phyloP scores from a whole-genome alignment of 1,140 invertebrate species.

The Drosophila mayri region DNA sequence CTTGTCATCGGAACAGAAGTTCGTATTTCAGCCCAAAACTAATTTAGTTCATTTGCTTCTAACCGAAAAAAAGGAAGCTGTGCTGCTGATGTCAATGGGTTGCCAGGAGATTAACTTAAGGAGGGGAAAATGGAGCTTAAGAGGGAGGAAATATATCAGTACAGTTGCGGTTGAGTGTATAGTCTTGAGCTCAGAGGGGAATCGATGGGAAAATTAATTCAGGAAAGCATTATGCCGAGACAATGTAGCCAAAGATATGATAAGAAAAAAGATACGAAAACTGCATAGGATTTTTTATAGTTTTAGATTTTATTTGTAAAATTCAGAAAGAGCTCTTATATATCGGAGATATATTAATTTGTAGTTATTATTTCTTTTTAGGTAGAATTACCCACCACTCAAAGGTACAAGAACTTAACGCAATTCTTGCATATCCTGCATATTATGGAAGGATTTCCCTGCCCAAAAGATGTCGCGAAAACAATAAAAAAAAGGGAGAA shows the following conservation, averaged over 20 bases:
- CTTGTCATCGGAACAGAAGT: slow-evolving; percentile 30
- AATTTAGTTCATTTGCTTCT: slow-evolving; percentile 55
- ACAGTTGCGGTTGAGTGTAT: background rate
- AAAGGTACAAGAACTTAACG: too few species aligned
- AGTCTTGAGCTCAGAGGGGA: background rate
- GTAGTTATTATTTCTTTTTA: too few species aligned
- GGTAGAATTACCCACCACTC: too few species aligned
- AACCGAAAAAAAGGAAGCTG: slow-evolving; percentile 10
- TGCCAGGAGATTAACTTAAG: slow-evolving; percentile 7
- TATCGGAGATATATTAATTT: too few species aligned
- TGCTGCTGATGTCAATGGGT: slow-evolving; percentile 40
- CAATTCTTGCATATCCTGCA: too few species aligned
- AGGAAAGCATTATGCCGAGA: background rate
- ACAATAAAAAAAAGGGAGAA: too few species aligned
- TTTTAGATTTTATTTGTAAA: too few species aligned
- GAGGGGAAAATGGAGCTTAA: too few species aligned
- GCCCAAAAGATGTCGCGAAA: too few species aligned
- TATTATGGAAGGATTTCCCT: too few species aligned
- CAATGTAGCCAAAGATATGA: background rate
- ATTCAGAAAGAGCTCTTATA: too few species aligned
- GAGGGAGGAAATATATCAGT: background rate
- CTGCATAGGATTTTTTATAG: background rate
- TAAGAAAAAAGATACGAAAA: background rate
- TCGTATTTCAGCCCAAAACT: slow-evolving; percentile 42
- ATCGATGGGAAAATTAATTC: background rate